phyloP scores from a whole-genome alignment of 2,888 invertebrate genomes.

The Girardia tigrina region DNA sequence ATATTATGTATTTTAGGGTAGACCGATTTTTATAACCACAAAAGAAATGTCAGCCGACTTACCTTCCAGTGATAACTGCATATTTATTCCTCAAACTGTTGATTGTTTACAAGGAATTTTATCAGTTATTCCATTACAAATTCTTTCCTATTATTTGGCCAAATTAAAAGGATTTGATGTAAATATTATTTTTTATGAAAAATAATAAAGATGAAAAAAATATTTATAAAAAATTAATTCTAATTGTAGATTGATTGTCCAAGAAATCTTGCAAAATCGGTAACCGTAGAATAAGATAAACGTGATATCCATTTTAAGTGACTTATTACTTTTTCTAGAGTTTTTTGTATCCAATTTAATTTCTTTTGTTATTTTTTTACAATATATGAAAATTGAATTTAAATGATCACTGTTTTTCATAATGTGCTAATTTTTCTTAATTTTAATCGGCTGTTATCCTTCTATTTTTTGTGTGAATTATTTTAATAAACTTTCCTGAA shows the following conservation, averaged over 20 bases:
- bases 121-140: constrained; percentile 94
- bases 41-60: constrained; percentile 77
- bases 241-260: not conserved
- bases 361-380: no score
- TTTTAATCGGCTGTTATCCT: no score
- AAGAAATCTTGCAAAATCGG: not conserved
- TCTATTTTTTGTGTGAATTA: no score
- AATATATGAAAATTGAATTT: no score
- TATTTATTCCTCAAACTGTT: constrained; percentile 84
- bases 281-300: not conserved
- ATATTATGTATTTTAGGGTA: constrained; percentile 60
- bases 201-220: not conserved
- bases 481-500: no score
- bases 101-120: constrained; percentile 85
- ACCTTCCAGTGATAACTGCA: constrained; percentile 61
- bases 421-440: no score
- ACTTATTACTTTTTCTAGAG: no score
- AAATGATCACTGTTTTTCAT: no score
- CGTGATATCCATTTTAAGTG: no score
- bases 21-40: constrained; percentile 85
- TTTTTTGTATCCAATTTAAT: no score
- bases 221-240: not conserved
- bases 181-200: no score
- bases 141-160: constrained; percentile 92
- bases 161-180: constrained; percentile 82